Evolutionary conservation across 2,797 vertebrate species (phyloP), one percentile per base, ranked within the genome.

Genomic region (Argentina silus): DNA sequence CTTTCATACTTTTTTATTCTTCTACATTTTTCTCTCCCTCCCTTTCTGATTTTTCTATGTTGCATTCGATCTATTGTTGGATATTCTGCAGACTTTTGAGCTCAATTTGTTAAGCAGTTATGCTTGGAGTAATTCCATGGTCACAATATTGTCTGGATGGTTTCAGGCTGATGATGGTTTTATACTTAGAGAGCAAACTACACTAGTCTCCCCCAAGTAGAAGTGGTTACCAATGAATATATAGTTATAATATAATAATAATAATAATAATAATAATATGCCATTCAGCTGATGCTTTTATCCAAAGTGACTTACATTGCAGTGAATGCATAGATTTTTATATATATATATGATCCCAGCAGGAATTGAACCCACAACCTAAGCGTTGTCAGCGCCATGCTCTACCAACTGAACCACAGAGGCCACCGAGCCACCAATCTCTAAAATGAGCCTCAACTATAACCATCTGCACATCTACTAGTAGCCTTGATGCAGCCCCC

Each of bases 81-180:
- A 36, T 4, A 7, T 70, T 69, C 43, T 56, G 47, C 56, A 72
- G 66, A 73, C 73, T 78, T 78, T 78, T 43, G 56, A 78, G 76
- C 75, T 84, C 83, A 79, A 76, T 79, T 81, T 72, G 71, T 72
- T 82, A 80, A 80, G 74, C 76, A 67, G 73, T 77, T 78, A 61
- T 73, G 75, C 77, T 73, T 42, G 69, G 73, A 62, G 76, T 80
- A 77, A 84, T 79, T 80, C 81, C 59, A 70, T 80, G 81, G 83
- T 82, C 74, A 15, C 53, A 45, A 61, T n/a, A 75, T 85, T 80
- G 81, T 83, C 79, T 73, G 75, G 19, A 47, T 62, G 56, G 72
- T 63, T 75, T 70, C 14, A 12, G 69, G 66, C 57, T 71, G 63
- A 71, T 36, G 27, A 56, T 64, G 72, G 50, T 21, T 44, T 70